These are phyloP conservation scores for Mesorhabditis sp. DNA, from an alignment of 2,888 invertebrate species.

Conservation along the genomic window DNA sequence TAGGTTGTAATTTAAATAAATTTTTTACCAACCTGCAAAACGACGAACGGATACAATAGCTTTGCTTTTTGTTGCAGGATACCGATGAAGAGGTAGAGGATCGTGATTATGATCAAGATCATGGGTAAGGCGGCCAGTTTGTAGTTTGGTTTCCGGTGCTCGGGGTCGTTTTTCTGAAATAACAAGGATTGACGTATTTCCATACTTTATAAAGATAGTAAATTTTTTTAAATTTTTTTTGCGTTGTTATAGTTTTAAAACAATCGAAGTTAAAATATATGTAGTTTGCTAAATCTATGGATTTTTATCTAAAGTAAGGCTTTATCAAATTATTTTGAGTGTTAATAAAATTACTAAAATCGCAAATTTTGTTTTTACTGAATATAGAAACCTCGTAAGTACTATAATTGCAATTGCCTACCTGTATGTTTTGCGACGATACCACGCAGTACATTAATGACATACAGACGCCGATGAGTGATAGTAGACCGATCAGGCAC, in stretches of 20 bases:
- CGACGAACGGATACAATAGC: conserved; percentile 36
- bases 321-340: neutral
- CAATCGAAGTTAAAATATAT: neutral
- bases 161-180: too few species aligned
- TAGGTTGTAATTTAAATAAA: neutral
- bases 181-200: too few species aligned
- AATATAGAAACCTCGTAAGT: too few species aligned
- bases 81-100: conserved; percentile 41
- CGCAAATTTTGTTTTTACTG: too few species aligned
- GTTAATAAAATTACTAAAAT: too few species aligned
- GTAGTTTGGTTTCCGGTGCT: conserved; percentile 16
- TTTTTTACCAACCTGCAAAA: conserved; percentile 28
- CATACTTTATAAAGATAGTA: too few species aligned
- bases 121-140: conserved; percentile 34
- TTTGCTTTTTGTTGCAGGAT: conserved; percentile 38
- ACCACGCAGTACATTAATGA: conserved; percentile 33
- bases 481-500: conserved; percentile 32
- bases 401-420: too few species aligned
- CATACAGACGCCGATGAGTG: conserved; percentile 30
- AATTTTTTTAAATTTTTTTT: neutral
- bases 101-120: conserved; percentile 33
- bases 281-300: neutral
- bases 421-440: conserved; percentile 28
- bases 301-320: neutral
- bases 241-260: neutral